phyloP scores from a whole-genome alignment of 1,140 invertebrate genomes.

The Sesamia nonagrioides region DNA sequence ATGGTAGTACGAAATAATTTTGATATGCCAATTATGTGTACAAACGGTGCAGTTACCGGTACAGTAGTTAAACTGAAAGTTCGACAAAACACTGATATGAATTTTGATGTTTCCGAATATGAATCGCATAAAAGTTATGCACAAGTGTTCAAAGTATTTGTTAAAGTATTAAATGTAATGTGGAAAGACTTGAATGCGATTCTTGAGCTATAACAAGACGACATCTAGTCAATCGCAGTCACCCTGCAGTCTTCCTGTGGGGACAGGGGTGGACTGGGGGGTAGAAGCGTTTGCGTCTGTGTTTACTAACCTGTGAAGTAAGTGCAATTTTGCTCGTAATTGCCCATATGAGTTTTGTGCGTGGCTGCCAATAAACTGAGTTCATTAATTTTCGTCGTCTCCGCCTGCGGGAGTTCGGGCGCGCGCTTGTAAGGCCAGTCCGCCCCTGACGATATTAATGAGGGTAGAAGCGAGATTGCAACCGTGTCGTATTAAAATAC shows the following conservation, averaged over 20 bases:
- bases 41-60: slow-evolving; percentile 60
- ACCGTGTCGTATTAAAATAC: slow-evolving; percentile 80
- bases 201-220: slow-evolving; percentile 65
- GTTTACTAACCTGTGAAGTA: slow-evolving; percentile 87
- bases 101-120: slow-evolving; percentile 66
- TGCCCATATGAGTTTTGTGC: slow-evolving; percentile 87
- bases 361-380: slow-evolving; percentile 87
- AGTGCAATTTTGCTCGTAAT: slow-evolving; percentile 87
- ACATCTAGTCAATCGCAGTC: slow-evolving; percentile 75
- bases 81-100: slow-evolving; percentile 60
- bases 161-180: slow-evolving; percentile 45
- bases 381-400: slow-evolving; percentile 87
- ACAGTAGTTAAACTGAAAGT: slow-evolving; percentile 54
- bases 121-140: slow-evolving; percentile 78
- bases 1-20: slow-evolving; percentile 63
- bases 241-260: slow-evolving; percentile 86
- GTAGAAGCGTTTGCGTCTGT: slow-evolving; percentile 82
- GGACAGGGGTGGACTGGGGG: slow-evolving; percentile 86
- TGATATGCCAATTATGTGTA: slow-evolving; percentile 64
- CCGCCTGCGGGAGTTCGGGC: slow-evolving; percentile 84
- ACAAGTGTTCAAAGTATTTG: slow-evolving; percentile 40
- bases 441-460: slow-evolving; percentile 88
- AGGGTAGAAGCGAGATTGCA: slow-evolving; percentile 87
- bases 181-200: slow-evolving; percentile 76
- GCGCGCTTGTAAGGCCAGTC: slow-evolving; percentile 88